Evolutionary conservation across 2,888 invertebrate genomes (phyloP), one percentile per base, ranked within the genome.

Genomic region (Conops quadrifasciatus): DNA sequence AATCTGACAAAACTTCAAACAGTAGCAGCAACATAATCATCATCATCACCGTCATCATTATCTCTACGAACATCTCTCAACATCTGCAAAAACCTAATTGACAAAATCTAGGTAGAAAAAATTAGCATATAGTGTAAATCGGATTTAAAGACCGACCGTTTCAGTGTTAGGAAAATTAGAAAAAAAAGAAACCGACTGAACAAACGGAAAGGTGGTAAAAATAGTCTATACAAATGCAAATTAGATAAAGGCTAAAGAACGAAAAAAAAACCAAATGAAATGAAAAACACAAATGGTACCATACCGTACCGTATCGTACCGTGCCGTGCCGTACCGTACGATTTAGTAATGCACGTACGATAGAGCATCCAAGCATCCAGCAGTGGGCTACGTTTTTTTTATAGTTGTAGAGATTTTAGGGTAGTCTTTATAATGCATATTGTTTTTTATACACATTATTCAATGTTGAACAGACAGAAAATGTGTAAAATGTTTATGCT

Each of bases 171-270:
- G 49, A 47, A 49, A 67, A 62, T 51, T 74, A 72, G 73, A 78
- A 77, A 80, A 45, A 78, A 78, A 81, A 77, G 36, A 36, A 7
- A 36, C 36, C 36, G 36, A 78, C 69, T 62, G 71, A 74, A 77
- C 77, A 75, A 80, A 76, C 68, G 73, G 53, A 78, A 80, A 80
- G 79, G 80, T 80, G 81, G 78, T 79, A 80, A 79, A 78, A 77
- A 78, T 78, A 75, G 45, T 56, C 64, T 63, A 78, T 80, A 81
- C 78, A 81, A 81, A 81, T 81, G 80, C 79, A 81, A 80, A 81
- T 81, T 64, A 58, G 72, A 73, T 72, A 59, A 36, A 36, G 9
- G 28, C 59, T 36, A 36, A 36, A 36, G 74, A 66, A 67, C 72
- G 73, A 76, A 77, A 76, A 75, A 4, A 62, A 78, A 75, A 13